Evolutionary conservation across 2,113 vertebrate species (phyloP).

Genomic region (Zonotrichia leucophrys): DNA sequence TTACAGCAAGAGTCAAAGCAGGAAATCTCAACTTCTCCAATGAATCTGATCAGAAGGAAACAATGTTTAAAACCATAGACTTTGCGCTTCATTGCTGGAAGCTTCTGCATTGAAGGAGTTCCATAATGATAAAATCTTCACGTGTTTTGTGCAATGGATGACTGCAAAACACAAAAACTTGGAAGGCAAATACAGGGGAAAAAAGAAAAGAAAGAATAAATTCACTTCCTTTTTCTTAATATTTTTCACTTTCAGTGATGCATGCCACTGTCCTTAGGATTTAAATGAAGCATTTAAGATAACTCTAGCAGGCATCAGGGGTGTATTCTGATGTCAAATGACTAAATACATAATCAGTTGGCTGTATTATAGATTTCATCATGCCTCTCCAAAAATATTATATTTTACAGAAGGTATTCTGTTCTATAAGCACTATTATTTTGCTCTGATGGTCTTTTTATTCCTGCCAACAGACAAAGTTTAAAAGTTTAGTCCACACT

Average conservation of each 20-base stretch:
- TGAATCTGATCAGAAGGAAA: neutral
- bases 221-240: too few relatives aligned
- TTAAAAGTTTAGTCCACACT: neutral
- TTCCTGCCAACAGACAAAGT: neutral
- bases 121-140: neutral
- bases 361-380: neutral
- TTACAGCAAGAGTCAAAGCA: neutral
- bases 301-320: neutral
- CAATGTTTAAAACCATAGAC: neutral
- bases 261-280: neutral
- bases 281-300: neutral
- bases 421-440: neutral
- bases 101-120: neutral
- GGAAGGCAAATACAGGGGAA: neutral
- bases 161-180: neutral
- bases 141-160: neutral
- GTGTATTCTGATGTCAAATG: neutral
- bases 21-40: neutral
- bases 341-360: neutral
- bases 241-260: neutral
- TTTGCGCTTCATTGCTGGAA: neutral
- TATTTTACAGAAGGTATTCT: neutral
- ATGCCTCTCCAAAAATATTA: neutral
- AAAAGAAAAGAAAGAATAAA: neutral
- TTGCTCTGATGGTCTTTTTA: neutral